These are phyloP conservation scores for Parasteatoda lunata DNA, from an alignment of 2,888 invertebrate genomes.

Conservation along the genomic window DNA sequence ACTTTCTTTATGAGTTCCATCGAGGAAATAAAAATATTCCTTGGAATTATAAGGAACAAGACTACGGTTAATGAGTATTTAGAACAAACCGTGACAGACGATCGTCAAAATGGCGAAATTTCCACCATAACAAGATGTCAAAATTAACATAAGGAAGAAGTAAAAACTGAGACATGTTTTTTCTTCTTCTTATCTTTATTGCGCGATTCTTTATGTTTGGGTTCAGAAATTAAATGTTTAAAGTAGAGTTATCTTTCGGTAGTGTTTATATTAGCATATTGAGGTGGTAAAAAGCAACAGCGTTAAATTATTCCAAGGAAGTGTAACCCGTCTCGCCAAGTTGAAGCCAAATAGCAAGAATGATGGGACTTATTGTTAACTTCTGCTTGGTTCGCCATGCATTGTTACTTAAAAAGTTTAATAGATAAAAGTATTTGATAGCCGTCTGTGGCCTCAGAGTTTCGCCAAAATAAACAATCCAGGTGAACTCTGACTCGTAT, in stretches of 20 bases:
- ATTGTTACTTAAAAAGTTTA: not conserved
- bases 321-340: not conserved
- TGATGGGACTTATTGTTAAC: not conserved
- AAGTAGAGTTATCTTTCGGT: not conserved
- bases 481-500: not conserved
- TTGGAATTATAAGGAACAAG: not conserved
- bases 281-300: not conserved
- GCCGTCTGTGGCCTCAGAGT: not conserved
- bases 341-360: not conserved
- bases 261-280: not conserved
- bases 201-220: too few species aligned
- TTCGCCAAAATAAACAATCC: not conserved
- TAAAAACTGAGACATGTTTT: not conserved
- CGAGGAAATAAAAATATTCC: not conserved
- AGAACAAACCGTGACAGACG: not conserved
- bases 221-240: not conserved
- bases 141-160: not conserved
- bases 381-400: not conserved
- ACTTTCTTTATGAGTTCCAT: not conserved
- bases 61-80: constrained; percentile 3
- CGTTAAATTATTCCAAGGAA: not conserved
- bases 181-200: not conserved
- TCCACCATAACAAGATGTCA: not conserved
- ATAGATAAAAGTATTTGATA: constrained; percentile 3
- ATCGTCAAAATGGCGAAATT: not conserved